phyloP scores from a whole-genome alignment of 2,888 invertebrate species.

The Drosophila kanekoi region DNA sequence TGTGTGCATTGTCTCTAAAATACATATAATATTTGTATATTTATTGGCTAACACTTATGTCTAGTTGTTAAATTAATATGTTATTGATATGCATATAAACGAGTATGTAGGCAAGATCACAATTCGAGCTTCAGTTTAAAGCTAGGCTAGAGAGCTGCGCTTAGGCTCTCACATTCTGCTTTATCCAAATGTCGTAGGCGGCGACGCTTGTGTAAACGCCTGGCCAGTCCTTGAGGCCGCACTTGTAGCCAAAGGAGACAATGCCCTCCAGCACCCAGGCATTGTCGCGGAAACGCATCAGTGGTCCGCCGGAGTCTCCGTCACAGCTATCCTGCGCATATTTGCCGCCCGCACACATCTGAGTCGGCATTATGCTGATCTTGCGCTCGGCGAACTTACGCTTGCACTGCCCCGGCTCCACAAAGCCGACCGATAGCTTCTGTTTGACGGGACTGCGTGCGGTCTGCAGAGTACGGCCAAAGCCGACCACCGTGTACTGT shows the following conservation, averaged over 20 bases:
- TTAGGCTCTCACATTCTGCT: conserved; percentile 67
- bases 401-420: conserved; percentile 85
- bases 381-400: conserved; percentile 75
- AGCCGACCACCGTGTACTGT: conserved; percentile 87
- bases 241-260: conserved; percentile 89
- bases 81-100: conserved; percentile 11
- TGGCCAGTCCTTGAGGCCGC: conserved; percentile 88
- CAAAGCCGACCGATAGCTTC: conserved; percentile 86
- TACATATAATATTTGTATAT: conserved; percentile 1
- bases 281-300: conserved; percentile 87
- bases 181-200: conserved; percentile 86
- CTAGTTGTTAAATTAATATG: conserved; percentile 22
- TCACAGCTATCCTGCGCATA: conserved; percentile 89
- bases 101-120: conserved; percentile 64
- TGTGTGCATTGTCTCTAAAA: conserved; percentile 6
- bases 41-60: conserved; percentile 39
- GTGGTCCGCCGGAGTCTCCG: conserved; percentile 92
- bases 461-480: conserved; percentile 87
- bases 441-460: conserved; percentile 86
- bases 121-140: conserved; percentile 48
- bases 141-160: background rate
- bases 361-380: conserved; percentile 81
- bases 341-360: conserved; percentile 90
- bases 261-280: conserved; percentile 88
- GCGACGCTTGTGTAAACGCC: conserved; percentile 89